Evolutionary conservation across 2,797 vertebrate species (phyloP), one percentile per base, ranked within the genome.

Genomic region (Ctenopoma kingsleyae): DNA sequence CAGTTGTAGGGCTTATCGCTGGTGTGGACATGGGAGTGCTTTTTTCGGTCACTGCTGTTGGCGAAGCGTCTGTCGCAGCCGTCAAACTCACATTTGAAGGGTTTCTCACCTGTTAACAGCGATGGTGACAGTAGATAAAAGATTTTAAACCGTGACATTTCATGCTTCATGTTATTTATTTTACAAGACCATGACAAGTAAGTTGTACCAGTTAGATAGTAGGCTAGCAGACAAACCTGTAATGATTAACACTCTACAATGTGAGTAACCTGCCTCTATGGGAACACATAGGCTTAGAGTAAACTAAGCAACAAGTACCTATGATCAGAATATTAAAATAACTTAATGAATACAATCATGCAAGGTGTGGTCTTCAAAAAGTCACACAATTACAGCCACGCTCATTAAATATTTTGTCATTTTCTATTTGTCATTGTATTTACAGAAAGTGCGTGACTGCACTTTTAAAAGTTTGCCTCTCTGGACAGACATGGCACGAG

Each of bases 1-100:
- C 98, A 99, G 93, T 97, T 97, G 92, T 99, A 99, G n/a, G 98
- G 98, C 87, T 99, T 99, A 93, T 99, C 97, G 89, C 96, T 97
- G 78, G 98, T 99, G 94, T 99, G 98, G 84, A 99, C 98, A 89
- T 99, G 98, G 11, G 97, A 98, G 87, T 99, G 98, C 90, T 99
- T 99, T 91, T 99, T 99, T 89, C 97, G 93, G 96, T 99, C 98
- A 81, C 98, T 99, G 95, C 98, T 99, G 95, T 99, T 99, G 92
- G 98, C 98, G 89, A 99, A 99, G 83, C 98, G 97, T 92, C 97
- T 91, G 92, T 99, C 98, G 53, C 98, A 99, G 87, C 98, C 97
- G 84, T 98, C 96, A 88, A 98, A 99, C 87, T 99, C 97, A 80
- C 97, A 99, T 89, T 97, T 97, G 93, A 99, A 98, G 76, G 98